Conservation (phyloP, 2,888 invertebrate genomes). For the Harmothoe impar region DNA sequence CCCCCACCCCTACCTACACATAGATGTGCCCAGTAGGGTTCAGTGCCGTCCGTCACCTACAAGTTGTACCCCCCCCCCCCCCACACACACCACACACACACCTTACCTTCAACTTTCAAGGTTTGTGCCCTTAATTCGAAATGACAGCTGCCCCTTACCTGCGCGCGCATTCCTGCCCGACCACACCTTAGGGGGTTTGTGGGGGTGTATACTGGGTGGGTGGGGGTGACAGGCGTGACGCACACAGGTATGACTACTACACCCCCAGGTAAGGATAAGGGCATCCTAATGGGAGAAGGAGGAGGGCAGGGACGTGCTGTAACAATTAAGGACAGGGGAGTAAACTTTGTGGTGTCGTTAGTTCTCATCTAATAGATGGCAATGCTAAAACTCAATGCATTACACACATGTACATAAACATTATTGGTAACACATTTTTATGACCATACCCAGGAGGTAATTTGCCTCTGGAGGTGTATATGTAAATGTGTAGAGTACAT, state of each 20-base stretch:
- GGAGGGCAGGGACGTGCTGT: too few relatives aligned
- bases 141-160: background rate
- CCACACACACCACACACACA: background rate
- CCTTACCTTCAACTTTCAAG: background rate
- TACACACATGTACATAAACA: too few relatives aligned
- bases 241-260: background rate
- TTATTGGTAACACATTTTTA: too few relatives aligned
- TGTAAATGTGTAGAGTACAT: too few relatives aligned
- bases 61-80: background rate
- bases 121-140: background rate
- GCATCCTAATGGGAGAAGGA: too few relatives aligned
- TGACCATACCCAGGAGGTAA: too few relatives aligned
- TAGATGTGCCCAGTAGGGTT: background rate
- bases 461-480: too few relatives aligned
- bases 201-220: background rate
- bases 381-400: too few relatives aligned
- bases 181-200: background rate
- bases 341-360: too few relatives aligned
- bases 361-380: too few relatives aligned
- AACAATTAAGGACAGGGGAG: too few relatives aligned
- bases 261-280: too few relatives aligned
- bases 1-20: background rate
- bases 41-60: background rate
- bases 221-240: conserved; percentile 42
- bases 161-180: background rate